Base-by-base conservation (phyloP, 2,113 vertebrate species). In the Strix aluco region DNA sequence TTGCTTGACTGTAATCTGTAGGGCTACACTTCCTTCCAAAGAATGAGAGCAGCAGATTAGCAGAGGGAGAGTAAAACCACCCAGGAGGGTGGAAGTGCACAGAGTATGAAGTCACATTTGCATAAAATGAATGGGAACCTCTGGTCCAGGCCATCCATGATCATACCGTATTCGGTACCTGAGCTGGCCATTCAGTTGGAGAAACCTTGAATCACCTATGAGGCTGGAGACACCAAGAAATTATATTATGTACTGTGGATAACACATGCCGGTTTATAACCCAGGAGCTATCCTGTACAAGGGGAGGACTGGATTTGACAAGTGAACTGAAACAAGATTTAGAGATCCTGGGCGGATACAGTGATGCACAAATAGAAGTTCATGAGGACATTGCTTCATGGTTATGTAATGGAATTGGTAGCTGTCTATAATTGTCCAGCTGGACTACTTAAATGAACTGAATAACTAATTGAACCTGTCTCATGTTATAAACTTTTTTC, bases 341-440 rank as follows among this genome's bases (percentile, higher is more conserved):
- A 92, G 46, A 91, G 54, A 70, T 59, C 52, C 67, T 3, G 15
- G 65, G 52, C 5, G 1, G 92, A 93, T 67, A 92, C 75, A 89
- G 63, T 32, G 65, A 59, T 83, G 80, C 81, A 88, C 83, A 96
- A 96, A 95, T 85, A 94, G 92, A 95, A 92, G 81, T 84, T 93
- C 87, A 86, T 70, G 77, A 81, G 78, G 71, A 90, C 88, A 96
- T 97, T 95, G 72, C 87, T 97, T 95, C 51, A 54, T 38, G 51
- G 40, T 96, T 97, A 96, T 86, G 88, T 93, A 95, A 94, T 96
- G 85, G 87, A 97, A 94, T 71, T 6, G 1, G 42, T 93, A 81
- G 59, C 63, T 57, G 55, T 86, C 90, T 96, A 86, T 90, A 97
- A 91, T 44, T 86, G 94, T 87, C 83, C 88, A 92, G 62, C 58